Evolutionary conservation across 1,140 invertebrate genomes (phyloP), one percentile per base, ranked within the genome.

Genomic region (Diorhabda sublineata): DNA sequence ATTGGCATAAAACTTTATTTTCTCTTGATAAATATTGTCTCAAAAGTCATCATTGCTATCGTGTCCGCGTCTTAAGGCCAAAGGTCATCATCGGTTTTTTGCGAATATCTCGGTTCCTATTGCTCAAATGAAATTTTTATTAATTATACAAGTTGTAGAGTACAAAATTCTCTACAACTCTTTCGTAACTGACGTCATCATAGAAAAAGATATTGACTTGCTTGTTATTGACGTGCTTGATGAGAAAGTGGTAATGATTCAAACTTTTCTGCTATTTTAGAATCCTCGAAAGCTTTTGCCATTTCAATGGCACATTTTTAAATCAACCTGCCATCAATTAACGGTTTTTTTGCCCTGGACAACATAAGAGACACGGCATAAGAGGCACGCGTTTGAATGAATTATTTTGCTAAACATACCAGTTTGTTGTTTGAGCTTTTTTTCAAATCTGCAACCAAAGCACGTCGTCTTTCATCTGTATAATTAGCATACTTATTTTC

Each of bases 301-400:
- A 68, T 68, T 61, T 68, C 59, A 56, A 68, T 43, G 11, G 59
- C 44, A 68, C 67, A 68, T 61, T 62, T 68, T 68, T 68, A 45
- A 8, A 68, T 63, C 41, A 68, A 61, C 11, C 47, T 61, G 52
- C 65, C 65, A 60, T 67, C 65, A 58, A 11, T 41, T 8, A 67
- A 67, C 41, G 57, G 45, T 67, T 67, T 58, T 67, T 66, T 52
- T 5, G 5, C 45, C 8, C 1, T 52, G 45, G 41, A n/a, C 7
- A 61, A 41, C 59, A 8, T 41, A 42, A 61, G 59, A 4, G 59
- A 61, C 59, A 61, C 41, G 59, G 59, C 59, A 61, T 61, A 42
- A 42, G 59, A 61, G n/a, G 59, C 59, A 61, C 42, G 59, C 59
- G 41, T 61, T 61, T 61, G 59, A 61, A 41, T 61, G 59, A 59